Conservation (phyloP, 1,140 invertebrate species). For the Globodera ellingtonae region DNA sequence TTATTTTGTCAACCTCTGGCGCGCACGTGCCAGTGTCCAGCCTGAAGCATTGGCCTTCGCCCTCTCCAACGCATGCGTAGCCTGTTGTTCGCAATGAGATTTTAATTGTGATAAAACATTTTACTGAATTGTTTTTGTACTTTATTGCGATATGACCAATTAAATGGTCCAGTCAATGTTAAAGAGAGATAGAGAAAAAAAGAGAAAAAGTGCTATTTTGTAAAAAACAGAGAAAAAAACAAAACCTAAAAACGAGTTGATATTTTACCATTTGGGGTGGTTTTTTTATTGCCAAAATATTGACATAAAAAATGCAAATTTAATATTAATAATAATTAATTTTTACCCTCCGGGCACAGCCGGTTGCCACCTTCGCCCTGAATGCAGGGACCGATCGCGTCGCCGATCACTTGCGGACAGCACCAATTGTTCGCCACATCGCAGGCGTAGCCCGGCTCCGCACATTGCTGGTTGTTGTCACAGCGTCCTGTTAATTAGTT, state of each 20-base stretch:
- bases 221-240: too few relatives aligned
- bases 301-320: constrained; percentile 7
- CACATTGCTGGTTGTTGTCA: constrained; percentile 36
- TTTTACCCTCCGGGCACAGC: constrained; percentile 45
- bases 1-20: constrained; percentile 24
- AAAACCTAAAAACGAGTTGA: too few relatives aligned
- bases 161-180: too few relatives aligned
- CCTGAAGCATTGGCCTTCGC: constrained; percentile 36
- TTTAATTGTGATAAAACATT: too few relatives aligned
- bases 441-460: constrained; percentile 53
- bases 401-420: constrained; percentile 54
- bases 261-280: too few relatives aligned
- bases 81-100: constrained; percentile 13
- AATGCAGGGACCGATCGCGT: constrained; percentile 50
- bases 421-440: constrained; percentile 55
- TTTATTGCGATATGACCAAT: too few relatives aligned
- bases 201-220: too few relatives aligned
- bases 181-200: too few relatives aligned
- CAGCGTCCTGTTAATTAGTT: constrained; percentile 43
- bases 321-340: constrained; percentile 9
- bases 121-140: too few relatives aligned
- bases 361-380: constrained; percentile 45
- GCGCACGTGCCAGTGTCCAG: constrained; percentile 47
- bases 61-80: constrained; percentile 41
- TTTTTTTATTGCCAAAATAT: neutral